Base-by-base conservation (phyloP, 2,113 vertebrate species). In the Eulemur macaco region DNA sequence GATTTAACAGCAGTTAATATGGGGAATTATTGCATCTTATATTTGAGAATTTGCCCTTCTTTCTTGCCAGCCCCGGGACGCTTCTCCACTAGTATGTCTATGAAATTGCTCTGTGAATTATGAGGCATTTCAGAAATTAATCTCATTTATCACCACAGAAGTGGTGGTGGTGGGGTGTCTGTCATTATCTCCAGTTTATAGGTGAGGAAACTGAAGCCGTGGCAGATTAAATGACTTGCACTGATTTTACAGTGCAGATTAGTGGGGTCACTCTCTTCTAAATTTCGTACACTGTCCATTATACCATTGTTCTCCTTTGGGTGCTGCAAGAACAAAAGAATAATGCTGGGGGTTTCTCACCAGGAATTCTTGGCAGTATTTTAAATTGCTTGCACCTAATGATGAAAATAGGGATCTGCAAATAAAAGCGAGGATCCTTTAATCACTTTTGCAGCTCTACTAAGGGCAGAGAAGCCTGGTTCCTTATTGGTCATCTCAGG, bases 91-190 rank as follows among this genome's bases (percentile, higher is more conserved):
- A 47, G 76, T 54, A 25, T 68, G 9, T 78, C 52, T 66, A 0
- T 50, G 89, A 68, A 68, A 45, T 85, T 52, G 56, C 66, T 93
- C 88, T 96, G 63, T 63, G 89, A 89, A 86, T 34, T 74, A 15
- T 73, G 64, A 76, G 74, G 15, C 54, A 37, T 83, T 93, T 95
- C 20, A 89, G 68, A 88, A 88, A n/a, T 93, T n/a, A 76, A 31
- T 86, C 83, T 66, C 18, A n/a, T 39, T 86, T 63, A 17, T 34
- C 47, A n/a, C 86, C 58, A 27, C n/a, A 37, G 25, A 21, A 42
- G 73, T 37, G 27, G 0, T 83, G 45, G 39, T 39, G 52, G 8
- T 71, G 23, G 34, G 31, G 15, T 37, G 5, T 64, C 60, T 50
- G 0, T 63, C 31, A 68, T 86, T 80, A 27, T 77, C 10, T 20